Base-by-base conservation (phyloP, 2,888 invertebrate species). In the Sicus ferrugineus region DNA sequence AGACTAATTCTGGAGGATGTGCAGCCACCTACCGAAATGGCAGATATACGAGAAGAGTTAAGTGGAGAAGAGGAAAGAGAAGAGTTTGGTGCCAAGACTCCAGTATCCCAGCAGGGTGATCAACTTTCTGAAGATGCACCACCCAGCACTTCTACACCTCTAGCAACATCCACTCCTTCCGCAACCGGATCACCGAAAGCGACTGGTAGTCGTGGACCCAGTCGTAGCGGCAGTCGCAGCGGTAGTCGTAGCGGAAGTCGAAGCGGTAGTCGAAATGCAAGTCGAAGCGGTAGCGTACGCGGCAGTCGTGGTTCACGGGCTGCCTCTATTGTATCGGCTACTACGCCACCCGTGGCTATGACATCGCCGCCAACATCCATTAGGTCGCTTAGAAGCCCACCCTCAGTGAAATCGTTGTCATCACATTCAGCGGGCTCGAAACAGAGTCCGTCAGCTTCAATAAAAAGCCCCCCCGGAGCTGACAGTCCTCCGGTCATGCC, bases 401-500 rank as follows among this genome's bases (percentile, higher is more conserved):
- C 76, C 1, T 81, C 82, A 5, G 69, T 80, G 58, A 71, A 72
- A 11, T 70, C 73, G 21, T 69, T 71, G 28, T 71, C 65, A 54
- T 34, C 74, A 72, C 21, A 38, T 46, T 70, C 73, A 59, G 68
- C 72, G 61, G 66, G 63, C 9, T 73, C 74, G 11, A 73, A 72
- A 30, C 72, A 74, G 23, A 73, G 73, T 61, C 72, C 73, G 6
- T 61, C 75, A 2, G 74, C 75, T 52, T 68, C 71, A 7, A 68
- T 81, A 14, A 79, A 81, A 68, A 81, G 82, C 31, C 81, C 81
- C 14, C 77, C 77, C 2, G 76, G 77, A 21, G 81, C 81, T 2
- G 81, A 81, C 31, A 74, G 81, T 23, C 79, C 81, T 9, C 81
- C 81, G 67, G 74, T 73, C 1, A 82, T 82, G 81, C 82, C 81